Evolutionary conservation across 1,140 invertebrate genomes (phyloP), one percentile per base, ranked within the genome.

Genomic region (Conus ventricosus): DNA sequence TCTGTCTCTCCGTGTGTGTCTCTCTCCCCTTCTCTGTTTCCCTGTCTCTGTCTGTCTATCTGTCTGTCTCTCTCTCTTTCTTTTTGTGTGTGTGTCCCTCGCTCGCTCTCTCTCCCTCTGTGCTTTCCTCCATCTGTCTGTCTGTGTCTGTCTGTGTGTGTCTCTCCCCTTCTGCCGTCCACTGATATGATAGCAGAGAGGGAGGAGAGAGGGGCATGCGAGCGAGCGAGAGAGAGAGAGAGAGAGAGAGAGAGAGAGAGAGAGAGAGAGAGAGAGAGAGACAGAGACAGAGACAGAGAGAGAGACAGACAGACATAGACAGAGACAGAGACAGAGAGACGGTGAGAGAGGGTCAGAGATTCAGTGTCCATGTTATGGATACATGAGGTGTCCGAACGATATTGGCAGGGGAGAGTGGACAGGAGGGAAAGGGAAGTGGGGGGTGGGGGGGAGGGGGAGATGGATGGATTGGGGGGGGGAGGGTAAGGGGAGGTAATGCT

Each of bases 221-320:
- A 80, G 76, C 13, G 71, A 76, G 25, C 13, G 71, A 76, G 25
- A 6, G 25, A 76, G 71, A 7, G 76, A 80, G 76, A 80, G 76
- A 80, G 76, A 51, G 76, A 39, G 6, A 80, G 76, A 80, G 76
- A 80, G 76, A 39, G 76, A 80, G 76, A 80, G 76, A 51, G 76
- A 39, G 6, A 80, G 76, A 80, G 76, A 80, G 76, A 39, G 25
- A 80, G 76, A 80, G 27, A 80, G 76, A 81, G 80, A 81, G 80
- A 54, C 53, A 81, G 80, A 81, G 80, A 81, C 51, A 81, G 80
- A 81, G 80, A 81, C 5, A 81, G 80, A 81, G 80, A 81, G 80
- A 81, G 80, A 81, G 27, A 81, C 53, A 81, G 6, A 81, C 53
- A 54, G 10, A 81, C 3, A 81, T 5, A 81, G 80, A 81, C 13